Conservation (phyloP, 2,888 invertebrate genomes). For the Trissolcus japonicus region DNA sequence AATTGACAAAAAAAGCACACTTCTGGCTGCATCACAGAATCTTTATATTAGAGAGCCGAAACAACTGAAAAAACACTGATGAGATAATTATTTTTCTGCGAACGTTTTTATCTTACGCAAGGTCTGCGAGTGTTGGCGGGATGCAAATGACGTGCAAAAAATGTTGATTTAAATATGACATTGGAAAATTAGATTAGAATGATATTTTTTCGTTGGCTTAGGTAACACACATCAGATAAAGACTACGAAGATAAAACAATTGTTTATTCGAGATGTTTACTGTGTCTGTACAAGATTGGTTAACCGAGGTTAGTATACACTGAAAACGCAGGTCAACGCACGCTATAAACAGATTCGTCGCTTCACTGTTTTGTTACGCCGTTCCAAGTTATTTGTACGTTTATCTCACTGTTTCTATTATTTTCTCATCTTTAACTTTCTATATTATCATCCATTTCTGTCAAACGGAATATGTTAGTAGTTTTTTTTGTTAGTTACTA, state of each 20-base stretch:
- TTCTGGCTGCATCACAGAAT: no score
- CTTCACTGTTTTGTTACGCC: constrained; percentile 66
- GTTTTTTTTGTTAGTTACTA: constrained; percentile 3
- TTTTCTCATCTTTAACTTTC: constrained; percentile 55
- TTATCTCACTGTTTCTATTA: constrained; percentile 35
- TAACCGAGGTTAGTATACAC: constrained; percentile 71
- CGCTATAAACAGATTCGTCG: constrained; percentile 71
- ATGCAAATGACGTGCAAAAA: constrained; percentile 14
- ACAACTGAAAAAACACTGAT: background rate
- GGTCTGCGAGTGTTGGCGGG: background rate
- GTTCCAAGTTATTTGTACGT: constrained; percentile 65
- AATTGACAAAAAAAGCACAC: no score
- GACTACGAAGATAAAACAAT: constrained; percentile 20
- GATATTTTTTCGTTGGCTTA: constrained; percentile 24
- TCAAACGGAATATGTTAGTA: background rate
- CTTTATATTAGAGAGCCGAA: background rate
- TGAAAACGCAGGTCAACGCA: constrained; percentile 72
- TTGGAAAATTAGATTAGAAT: constrained; percentile 28
- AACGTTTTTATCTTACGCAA: constrained; percentile 4
- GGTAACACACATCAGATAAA: constrained; percentile 32
- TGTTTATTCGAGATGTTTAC: constrained; percentile 61
- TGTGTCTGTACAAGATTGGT: constrained; percentile 63
- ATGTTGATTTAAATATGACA: constrained; percentile 31
- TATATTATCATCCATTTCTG: constrained; percentile 27
- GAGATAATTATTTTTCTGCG: background rate